These are phyloP conservation scores for Hirtodrosophila cameraria DNA, from an alignment of 2,888 invertebrate species.

Conservation along the genomic window DNA sequence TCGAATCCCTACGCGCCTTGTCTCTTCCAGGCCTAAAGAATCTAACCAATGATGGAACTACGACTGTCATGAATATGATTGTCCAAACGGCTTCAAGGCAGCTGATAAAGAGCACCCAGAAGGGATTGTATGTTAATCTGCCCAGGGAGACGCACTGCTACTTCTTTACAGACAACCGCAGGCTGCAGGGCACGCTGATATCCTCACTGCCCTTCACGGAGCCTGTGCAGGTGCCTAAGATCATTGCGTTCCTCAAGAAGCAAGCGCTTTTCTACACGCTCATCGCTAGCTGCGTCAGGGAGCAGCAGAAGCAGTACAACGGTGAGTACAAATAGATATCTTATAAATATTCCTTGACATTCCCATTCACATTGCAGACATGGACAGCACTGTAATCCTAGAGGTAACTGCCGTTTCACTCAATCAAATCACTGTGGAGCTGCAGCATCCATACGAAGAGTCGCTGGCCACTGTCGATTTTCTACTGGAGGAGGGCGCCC, in stretches of 20 bases:
- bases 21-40: constrained; percentile 85
- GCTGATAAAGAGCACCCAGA: constrained; percentile 89
- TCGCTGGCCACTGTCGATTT: constrained; percentile 96
- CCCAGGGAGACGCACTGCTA: constrained; percentile 98
- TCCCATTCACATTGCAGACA: constrained; percentile 72
- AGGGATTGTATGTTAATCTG: constrained; percentile 93
- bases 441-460: constrained; percentile 96
- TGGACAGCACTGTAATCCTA: constrained; percentile 89
- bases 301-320: constrained; percentile 88
- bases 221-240: constrained; percentile 95
- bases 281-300: constrained; percentile 93
- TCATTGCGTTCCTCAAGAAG: constrained; percentile 92
- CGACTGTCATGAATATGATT: constrained; percentile 86
- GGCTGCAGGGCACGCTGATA: constrained; percentile 85
- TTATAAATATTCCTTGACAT: not conserved
- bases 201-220: constrained; percentile 95
- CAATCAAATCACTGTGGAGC: constrained; percentile 94
- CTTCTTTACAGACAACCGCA: constrained; percentile 93
- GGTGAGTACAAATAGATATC: constrained; percentile 86
- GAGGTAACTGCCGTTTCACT: constrained; percentile 96
- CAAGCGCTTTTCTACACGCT: constrained; percentile 96
- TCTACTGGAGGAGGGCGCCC: constrained; percentile 89
- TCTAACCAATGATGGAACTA: constrained; percentile 74
- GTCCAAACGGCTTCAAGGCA: constrained; percentile 91
- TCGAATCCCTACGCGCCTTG: constrained; percentile 88